Percentiles rank a stretch among this genome's conserved stretches.
Conservation (phyloP, 2,797 vertebrate species). For the Gallinago solitaria region DNA sequence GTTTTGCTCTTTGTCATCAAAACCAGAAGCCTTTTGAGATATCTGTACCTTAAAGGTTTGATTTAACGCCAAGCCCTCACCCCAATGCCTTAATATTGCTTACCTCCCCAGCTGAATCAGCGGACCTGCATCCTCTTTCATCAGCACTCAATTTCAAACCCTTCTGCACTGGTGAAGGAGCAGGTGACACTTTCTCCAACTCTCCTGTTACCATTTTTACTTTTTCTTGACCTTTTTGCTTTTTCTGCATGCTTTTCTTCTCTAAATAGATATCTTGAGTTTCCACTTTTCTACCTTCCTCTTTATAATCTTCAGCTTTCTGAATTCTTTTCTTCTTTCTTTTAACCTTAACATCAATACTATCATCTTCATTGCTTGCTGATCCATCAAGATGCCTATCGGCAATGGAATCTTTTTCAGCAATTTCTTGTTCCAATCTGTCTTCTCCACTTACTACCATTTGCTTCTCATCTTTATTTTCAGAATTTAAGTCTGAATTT, state of each 20-base stretch:
- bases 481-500: conserved; percentile 28
- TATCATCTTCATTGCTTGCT: conserved; percentile 71
- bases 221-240: conserved; percentile 74
- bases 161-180: conserved; percentile 62
- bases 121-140: conserved; percentile 65
- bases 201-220: conserved; percentile 5
- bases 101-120: conserved; percentile 81
- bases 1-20: background rate
- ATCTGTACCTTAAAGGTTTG: background rate
- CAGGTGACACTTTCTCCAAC: conserved; percentile 36
- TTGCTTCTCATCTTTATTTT: conserved; percentile 58
- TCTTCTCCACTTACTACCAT: conserved; percentile 27
- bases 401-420: background rate
- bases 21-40: background rate
- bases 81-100: conserved; percentile 36
- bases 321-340: conserved; percentile 85
- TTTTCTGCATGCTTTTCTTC: conserved; percentile 69
- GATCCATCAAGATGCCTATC: conserved; percentile 42
- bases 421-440: conserved; percentile 7
- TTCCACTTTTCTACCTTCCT: conserved; percentile 54
- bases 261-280: conserved; percentile 40
- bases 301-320: conserved; percentile 71
- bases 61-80: conserved; percentile 28
- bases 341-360: conserved; percentile 74
- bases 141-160: conserved; percentile 58